Evolutionary conservation across 1,140 invertebrate species (phyloP), one percentile per base, ranked within the genome.

Genomic region (Musca vetustissima): DNA sequence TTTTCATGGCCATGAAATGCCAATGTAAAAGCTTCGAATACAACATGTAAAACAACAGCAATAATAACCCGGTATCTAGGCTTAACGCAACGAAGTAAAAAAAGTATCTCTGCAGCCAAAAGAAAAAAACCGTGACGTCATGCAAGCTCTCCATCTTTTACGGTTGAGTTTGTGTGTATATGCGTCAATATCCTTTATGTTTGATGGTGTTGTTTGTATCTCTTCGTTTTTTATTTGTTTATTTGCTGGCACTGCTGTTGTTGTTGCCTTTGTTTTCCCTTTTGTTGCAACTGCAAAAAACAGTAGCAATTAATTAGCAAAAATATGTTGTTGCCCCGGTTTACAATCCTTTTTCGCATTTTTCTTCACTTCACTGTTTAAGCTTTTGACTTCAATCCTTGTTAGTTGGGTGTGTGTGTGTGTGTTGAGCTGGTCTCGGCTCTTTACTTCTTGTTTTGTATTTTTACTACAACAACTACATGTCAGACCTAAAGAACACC

Each of bases 391-490:
- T 66, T 49, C 64, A 61, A 36, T 66, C 47, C 64, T 48, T 28
- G 14, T 25, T 50, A 48, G 64, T 66, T 66, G 43, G 25, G 47
- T 19, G n/a, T n/a, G n/a, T n/a, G n/a, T n/a, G n/a, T n/a, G n/a
- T n/a, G n/a, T n/a, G n/a, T 66, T 48, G 36, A 47, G 64, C 15
- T 64, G 59, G 7, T 64, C 13, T 64, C 22, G 32, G 22, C 22
- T 61, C 57, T 24, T 61, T 4, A 9, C 32, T 17, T 61, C 24
- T 74, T 71, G 67, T 74, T 76, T 75, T 77, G 76, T 76, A 74
- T 77, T 77, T 78, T 78, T 76, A 78, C 36, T 43, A 13, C 36
- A 43, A 43, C 11, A 2, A 43, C 36, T 43, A 8, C 36, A 43
- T 43, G 11, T 4, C 6, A 43, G 6, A 13, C 36, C 36, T 11